phyloP scores from a whole-genome alignment of 2,113 vertebrate genomes.

The Vulpes ferrilata region DNA sequence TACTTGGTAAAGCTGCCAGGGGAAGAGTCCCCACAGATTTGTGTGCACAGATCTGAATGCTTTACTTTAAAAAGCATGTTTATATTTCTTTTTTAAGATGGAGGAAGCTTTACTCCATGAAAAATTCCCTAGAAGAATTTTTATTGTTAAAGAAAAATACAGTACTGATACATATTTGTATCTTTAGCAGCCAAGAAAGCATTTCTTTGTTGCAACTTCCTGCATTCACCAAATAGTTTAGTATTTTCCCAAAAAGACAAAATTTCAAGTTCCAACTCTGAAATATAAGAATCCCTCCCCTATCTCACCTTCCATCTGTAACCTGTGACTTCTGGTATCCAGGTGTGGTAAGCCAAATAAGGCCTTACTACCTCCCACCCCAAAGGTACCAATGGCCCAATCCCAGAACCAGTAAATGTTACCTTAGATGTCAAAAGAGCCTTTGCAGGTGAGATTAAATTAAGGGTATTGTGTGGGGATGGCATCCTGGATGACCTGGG shows the following conservation, averaged over 20 bases:
- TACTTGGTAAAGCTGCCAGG: not conserved
- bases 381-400: not conserved
- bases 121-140: constrained; percentile 36
- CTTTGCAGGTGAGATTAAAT: not conserved
- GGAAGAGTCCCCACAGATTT: not conserved
- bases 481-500: not conserved
- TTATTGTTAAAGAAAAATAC: constrained; percentile 34
- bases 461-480: not conserved
- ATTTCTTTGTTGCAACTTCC: constrained; percentile 36
- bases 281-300: not conserved
- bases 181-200: not conserved
- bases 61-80: constrained; percentile 1
- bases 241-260: not conserved
- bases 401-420: not conserved
- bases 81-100: not conserved
- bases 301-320: not conserved
- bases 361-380: too few species aligned
- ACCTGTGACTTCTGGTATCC: not conserved
- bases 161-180: not conserved
- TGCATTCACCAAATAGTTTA: not conserved
- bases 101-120: not conserved
- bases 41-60: not conserved
- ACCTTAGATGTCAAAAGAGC: not conserved
- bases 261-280: constrained; percentile 34
- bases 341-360: not conserved